Evolutionary conservation across 2,113 vertebrate species (phyloP).

Genomic region (Trogon melanurus): DNA sequence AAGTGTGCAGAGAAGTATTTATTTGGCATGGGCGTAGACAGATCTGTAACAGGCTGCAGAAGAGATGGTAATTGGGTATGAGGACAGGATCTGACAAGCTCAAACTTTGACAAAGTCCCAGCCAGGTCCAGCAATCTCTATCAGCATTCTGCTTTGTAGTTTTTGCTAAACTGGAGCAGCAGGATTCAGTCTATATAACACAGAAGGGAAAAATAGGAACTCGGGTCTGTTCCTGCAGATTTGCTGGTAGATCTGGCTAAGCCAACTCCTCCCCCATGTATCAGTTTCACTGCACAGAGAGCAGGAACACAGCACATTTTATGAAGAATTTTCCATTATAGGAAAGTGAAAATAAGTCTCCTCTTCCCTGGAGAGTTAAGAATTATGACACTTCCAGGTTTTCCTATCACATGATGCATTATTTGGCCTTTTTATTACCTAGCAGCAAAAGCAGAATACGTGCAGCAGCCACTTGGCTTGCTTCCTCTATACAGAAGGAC

Average conservation of each 20-base stretch:
- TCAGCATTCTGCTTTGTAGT: not conserved
- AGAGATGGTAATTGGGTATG: not conserved
- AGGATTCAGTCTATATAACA: not conserved
- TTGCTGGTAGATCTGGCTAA: not conserved
- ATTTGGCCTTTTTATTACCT: not conserved
- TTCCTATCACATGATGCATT: not conserved
- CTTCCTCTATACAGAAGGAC: not conserved
- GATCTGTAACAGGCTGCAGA: not conserved
- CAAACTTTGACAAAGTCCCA: not conserved
- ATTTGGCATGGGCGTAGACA: not conserved
- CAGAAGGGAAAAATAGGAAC: not conserved
- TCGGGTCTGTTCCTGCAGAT: not conserved
- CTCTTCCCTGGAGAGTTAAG: not conserved
- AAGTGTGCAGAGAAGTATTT: not conserved
- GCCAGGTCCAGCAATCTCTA: not conserved
- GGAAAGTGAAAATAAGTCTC: not conserved
- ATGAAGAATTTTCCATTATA: not conserved
- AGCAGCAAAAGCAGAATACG: not conserved
- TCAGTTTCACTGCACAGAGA: not conserved
- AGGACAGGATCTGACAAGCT: not conserved
- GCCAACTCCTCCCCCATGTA: rapidly evolving
- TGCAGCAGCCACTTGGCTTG: not conserved
- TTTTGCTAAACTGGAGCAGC: not conserved
- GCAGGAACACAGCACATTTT: not conserved
- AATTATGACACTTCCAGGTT: not conserved